Conservation (phyloP, 2,113 vertebrate species). For the Carollia perspicillata region DNA sequence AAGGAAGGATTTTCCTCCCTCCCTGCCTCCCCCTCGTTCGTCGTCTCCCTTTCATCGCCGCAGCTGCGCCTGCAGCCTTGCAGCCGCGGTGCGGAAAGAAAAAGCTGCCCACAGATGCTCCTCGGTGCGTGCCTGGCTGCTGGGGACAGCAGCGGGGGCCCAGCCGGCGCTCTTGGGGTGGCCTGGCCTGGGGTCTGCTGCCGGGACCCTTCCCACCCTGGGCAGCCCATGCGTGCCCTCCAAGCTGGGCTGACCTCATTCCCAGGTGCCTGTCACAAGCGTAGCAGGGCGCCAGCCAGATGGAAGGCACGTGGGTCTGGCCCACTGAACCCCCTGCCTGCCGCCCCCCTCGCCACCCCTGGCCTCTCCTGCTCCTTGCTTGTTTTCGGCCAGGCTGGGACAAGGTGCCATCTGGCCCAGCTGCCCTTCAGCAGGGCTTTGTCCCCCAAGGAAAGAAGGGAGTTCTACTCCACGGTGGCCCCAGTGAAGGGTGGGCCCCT, state of each 20-base stretch:
- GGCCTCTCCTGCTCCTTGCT: not conserved
- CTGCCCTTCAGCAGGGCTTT: not conserved
- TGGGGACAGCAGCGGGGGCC: not conserved
- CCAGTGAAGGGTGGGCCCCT: not conserved
- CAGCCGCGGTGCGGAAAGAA: not conserved
- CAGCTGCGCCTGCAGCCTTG: not conserved
- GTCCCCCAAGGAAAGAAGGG: not conserved
- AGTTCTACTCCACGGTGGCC: not conserved
- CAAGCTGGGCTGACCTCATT: not conserved
- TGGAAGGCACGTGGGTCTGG: not conserved
- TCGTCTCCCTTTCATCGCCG: not conserved
- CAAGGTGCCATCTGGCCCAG: conserved; percentile 29
- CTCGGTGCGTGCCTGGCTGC: not conserved
- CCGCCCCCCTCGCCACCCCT: fast-evolving
- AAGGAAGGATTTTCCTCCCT: too few relatives aligned
- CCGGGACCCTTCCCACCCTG: not conserved
- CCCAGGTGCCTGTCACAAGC: not conserved
- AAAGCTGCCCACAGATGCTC: not conserved
- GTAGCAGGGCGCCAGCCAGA: not conserved
- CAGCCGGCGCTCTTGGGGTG: fast-evolving
- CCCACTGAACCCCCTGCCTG: fast-evolving
- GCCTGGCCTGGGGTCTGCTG: not conserved
- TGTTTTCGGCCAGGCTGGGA: not conserved
- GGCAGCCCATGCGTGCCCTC: not conserved
- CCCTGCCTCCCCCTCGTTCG: too few relatives aligned